Percentiles rank a stretch among this genome's conserved stretches.
phyloP scores from a whole-genome alignment of 2,888 invertebrate genomes.

The Nemotelus nigrinus region DNA sequence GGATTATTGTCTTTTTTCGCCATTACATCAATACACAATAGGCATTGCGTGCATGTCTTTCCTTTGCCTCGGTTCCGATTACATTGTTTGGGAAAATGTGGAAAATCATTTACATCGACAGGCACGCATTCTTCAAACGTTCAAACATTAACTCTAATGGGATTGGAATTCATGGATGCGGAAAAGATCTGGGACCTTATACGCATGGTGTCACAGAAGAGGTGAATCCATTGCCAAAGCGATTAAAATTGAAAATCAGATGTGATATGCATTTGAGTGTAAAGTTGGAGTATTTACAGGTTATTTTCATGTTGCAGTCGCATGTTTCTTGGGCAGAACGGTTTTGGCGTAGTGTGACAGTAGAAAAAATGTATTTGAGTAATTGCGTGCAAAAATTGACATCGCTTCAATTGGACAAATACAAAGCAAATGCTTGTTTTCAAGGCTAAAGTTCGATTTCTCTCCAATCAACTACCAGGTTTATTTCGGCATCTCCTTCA shows the following conservation, averaged over 20 bases:
- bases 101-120: constrained; percentile 27
- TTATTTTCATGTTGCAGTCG: too few species aligned
- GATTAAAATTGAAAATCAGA: not conserved
- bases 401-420: not conserved
- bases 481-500: too few species aligned
- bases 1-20: too few species aligned
- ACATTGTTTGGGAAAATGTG: constrained; percentile 27
- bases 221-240: too few species aligned
- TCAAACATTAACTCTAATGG: not conserved
- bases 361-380: not conserved
- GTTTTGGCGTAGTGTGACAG: too few species aligned
- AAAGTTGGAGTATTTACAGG: too few species aligned
- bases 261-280: not conserved
- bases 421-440: too few species aligned
- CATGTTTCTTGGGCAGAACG: too few species aligned
- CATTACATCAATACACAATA: not conserved
- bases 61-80: not conserved
- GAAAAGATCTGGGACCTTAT: constrained; percentile 17
- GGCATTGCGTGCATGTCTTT: constrained; percentile 25
- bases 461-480: too few species aligned
- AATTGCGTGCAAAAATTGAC: not conserved
- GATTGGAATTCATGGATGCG: not conserved
- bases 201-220: not conserved
- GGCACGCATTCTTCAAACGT: constrained; percentile 23
- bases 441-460: too few species aligned